Conservation (phyloP, 2,113 vertebrate genomes). For the Cyprinodon tularosa region DNA sequence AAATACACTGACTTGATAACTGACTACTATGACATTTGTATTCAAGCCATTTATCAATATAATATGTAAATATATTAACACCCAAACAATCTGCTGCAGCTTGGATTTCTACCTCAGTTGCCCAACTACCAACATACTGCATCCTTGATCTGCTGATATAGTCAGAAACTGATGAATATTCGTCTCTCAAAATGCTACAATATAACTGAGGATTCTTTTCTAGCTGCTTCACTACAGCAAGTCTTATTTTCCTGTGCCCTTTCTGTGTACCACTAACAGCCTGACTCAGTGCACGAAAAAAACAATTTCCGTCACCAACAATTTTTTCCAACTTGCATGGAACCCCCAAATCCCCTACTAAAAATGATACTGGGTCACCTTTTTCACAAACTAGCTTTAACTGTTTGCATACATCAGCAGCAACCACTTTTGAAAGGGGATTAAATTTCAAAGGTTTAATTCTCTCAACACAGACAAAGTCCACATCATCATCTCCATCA, state of each 20-base stretch:
- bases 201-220: not conserved
- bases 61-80: not conserved
- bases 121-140: not conserved
- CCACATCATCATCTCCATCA: too few relatives aligned
- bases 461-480: too few relatives aligned
- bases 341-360: too few relatives aligned
- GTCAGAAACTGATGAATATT: not conserved
- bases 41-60: not conserved
- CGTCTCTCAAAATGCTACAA: not conserved
- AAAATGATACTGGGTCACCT: too few relatives aligned
- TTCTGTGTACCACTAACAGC: not conserved
- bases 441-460: too few relatives aligned
- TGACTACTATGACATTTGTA: not conserved
- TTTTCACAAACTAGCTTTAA: too few relatives aligned
- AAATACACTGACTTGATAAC: not conserved
- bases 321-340: not conserved
- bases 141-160: not conserved
- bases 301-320: constrained; percentile 2
- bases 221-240: not conserved
- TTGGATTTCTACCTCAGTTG: not conserved
- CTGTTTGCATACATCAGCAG: too few relatives aligned
- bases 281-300: not conserved
- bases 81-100: not conserved
- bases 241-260: not conserved
- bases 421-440: too few relatives aligned